Conservation (phyloP, 2,888 invertebrate species). For the Biston betularia region DNA sequence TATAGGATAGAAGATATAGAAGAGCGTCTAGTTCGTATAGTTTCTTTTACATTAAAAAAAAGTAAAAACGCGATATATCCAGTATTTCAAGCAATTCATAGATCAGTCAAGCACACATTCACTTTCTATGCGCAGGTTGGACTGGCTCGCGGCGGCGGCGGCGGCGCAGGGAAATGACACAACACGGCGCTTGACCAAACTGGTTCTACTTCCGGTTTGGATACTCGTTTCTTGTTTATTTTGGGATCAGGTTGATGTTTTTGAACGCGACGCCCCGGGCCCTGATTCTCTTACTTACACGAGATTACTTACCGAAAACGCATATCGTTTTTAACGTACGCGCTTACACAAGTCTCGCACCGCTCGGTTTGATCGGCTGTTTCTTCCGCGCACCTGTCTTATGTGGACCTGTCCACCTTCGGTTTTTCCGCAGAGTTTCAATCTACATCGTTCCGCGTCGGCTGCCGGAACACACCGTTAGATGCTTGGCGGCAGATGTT, state of each 20-base stretch:
- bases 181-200: constrained; percentile 15
- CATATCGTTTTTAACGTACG: too few species aligned
- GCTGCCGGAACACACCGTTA: too few species aligned
- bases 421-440: too few species aligned
- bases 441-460: too few species aligned
- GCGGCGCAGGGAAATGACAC: constrained; percentile 14
- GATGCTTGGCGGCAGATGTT: too few species aligned
- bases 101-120: constrained; percentile 6
- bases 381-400: too few species aligned
- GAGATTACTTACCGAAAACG: too few species aligned
- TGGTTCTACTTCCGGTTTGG: constrained; percentile 15
- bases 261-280: background rate
- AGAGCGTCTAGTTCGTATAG: too few species aligned
- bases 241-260: constrained; percentile 1
- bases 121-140: constrained; percentile 21
- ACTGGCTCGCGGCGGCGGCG: background rate
- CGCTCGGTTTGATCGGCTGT: too few species aligned
- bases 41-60: background rate
- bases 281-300: background rate
- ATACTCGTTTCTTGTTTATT: constrained; percentile 6
- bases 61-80: background rate
- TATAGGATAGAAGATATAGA: too few species aligned
- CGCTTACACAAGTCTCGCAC: too few species aligned
- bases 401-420: too few species aligned
- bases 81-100: background rate